Evolutionary conservation across 2,888 invertebrate genomes (phyloP).

Genomic region (Pammene fasciana): DNA sequence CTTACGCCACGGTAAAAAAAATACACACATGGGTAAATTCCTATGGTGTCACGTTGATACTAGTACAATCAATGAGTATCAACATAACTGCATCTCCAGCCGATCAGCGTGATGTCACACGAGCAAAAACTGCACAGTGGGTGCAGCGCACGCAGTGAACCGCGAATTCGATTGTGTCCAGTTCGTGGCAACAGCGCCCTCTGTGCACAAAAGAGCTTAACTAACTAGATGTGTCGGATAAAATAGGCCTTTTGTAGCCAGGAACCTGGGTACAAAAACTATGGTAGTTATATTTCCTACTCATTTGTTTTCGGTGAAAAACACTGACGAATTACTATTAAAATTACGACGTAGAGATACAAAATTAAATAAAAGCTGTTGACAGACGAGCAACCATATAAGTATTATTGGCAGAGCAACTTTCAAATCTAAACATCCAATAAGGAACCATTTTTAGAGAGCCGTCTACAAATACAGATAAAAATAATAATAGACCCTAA

Average conservation of each 20-base stretch:
- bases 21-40: too few relatives aligned
- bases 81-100: neutral
- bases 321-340: neutral
- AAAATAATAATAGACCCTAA: too few relatives aligned
- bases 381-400: too few relatives aligned
- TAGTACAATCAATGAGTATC: neutral
- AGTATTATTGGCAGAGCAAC: too few relatives aligned
- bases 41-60: too few relatives aligned
- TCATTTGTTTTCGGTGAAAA: neutral
- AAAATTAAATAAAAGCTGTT: too few relatives aligned
- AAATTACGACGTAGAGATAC: too few relatives aligned
- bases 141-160: slow-evolving; percentile 26
- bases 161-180: slow-evolving; percentile 26
- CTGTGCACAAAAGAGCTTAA: slow-evolving; percentile 11
- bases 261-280: neutral
- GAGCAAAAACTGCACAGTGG: slow-evolving; percentile 32
- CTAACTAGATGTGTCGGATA: too few relatives aligned
- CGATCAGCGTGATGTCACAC: slow-evolving; percentile 2
- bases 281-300: slow-evolving; percentile 7
- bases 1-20: too few relatives aligned
- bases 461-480: too few relatives aligned
- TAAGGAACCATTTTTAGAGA: too few relatives aligned
- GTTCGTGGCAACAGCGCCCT: neutral
- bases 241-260: neutral
- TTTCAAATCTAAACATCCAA: too few relatives aligned